Evolutionary conservation across 1,140 invertebrate genomes (phyloP), one percentile per base, ranked within the genome.

Genomic region (Arctopsyche grandis): DNA sequence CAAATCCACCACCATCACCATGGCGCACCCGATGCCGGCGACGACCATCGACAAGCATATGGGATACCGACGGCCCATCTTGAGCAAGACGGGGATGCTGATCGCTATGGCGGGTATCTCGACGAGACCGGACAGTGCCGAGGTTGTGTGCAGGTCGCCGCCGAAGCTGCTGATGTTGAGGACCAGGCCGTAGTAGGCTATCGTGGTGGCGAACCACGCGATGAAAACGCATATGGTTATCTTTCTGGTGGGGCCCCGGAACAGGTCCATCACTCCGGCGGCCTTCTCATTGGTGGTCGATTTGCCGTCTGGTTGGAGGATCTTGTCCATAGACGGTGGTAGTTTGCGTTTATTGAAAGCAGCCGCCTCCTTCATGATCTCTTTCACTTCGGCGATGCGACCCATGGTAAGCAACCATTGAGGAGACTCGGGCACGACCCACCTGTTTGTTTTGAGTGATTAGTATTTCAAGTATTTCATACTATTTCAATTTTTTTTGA

Each of bases 401-500:
- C 94, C 93, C 84, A 94, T 91, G 24, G 93, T 92, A 29, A 96
- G 85, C 19, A 96, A 86, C 95, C 95, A 97, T 81, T 94, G 89
- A 10, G 95, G 94, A 3, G 95, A 96, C 90, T 96, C 95, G 0
- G 95, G 95, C 22, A 96, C 86, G 19, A 95, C 88, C 88, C 93
- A 94, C 90, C 91, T 93, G 83, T 69, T 86, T n/a, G n/a, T n/a
- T n/a, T n/a, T n/a, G 85, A 74, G 63, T 70, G 77, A 79, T 66
- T 22, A 48, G n/a, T 48, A 48, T n/a, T n/a, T n/a, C n/a, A n/a
- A n/a, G n/a, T n/a, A n/a, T n/a, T n/a, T n/a, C n/a, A n/a, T n/a
- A n/a, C n/a, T n/a, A n/a, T n/a, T n/a, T n/a, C n/a, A n/a, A n/a
- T n/a, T n/a, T n/a, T n/a, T n/a, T n/a, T n/a, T n/a, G n/a, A n/a